Evolutionary conservation across 1,140 invertebrate species (phyloP).

Genomic region (Rhynchophorus ferrugineus): DNA sequence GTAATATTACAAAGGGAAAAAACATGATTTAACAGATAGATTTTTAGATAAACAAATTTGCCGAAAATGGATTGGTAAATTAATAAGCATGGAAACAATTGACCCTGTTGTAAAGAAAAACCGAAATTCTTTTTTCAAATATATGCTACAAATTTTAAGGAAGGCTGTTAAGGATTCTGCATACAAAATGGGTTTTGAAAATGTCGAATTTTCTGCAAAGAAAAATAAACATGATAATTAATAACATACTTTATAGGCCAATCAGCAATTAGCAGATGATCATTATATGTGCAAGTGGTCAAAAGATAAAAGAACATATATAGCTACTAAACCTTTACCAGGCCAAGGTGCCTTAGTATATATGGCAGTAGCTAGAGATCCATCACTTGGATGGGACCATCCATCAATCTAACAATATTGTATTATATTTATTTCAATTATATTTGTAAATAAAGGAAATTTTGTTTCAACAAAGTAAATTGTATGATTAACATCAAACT

Average conservation of each 20-base stretch:
- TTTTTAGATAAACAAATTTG: conserved; percentile 40
- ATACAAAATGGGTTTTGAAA: conserved; percentile 24
- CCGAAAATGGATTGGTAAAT: conserved; percentile 40
- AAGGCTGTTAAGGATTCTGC: conserved; percentile 29
- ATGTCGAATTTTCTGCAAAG: conserved; percentile 21
- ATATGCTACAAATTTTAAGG: conserved; percentile 42
- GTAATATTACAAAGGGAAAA: no score
- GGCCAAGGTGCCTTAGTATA: conserved; percentile 44
- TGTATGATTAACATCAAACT: no score
- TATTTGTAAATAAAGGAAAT: no score
- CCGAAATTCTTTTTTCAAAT: conserved; percentile 45
- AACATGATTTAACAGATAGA: no score
- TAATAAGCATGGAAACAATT: conserved; percentile 36
- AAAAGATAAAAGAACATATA: conserved; percentile 42
- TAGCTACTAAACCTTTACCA: conserved; percentile 43
- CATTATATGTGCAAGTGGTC: conserved; percentile 42
- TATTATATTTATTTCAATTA: no score
- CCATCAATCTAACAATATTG: conserved; percentile 11
- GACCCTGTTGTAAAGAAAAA: conserved; percentile 42
- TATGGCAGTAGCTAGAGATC: conserved; percentile 44
- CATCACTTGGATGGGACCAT: conserved; percentile 39
- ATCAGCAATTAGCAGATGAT: conserved; percentile 1
- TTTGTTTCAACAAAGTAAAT: no score
- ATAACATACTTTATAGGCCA: background rate
- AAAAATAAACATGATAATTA: conserved; percentile 4